Conservation (phyloP, 2,888 invertebrate species). For the Spodoptera littoralis region DNA sequence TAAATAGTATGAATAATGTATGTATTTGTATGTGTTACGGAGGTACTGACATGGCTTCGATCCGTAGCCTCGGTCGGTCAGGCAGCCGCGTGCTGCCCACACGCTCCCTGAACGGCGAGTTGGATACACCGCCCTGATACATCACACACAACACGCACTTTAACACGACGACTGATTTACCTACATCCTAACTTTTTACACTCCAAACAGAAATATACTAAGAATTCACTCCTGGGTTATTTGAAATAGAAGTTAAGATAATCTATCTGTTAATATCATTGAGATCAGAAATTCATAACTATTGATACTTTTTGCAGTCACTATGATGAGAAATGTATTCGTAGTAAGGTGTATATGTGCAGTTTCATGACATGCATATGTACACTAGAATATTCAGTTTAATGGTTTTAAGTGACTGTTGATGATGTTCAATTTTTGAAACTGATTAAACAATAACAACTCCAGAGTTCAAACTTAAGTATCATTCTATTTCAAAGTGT, state of each 20-base stretch:
- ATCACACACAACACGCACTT: constrained; percentile 78
- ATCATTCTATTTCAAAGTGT: constrained; percentile 41
- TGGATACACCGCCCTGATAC: constrained; percentile 89
- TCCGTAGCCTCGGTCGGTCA: constrained; percentile 97
- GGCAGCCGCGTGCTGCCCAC: constrained; percentile 96
- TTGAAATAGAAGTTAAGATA: neutral
- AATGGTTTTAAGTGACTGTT: no score
- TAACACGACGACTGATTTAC: constrained; percentile 60
- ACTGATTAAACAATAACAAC: neutral
- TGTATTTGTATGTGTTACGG: constrained; percentile 49
- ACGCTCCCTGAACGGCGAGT: constrained; percentile 96
- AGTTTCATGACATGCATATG: no score
- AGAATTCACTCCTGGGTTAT: neutral
- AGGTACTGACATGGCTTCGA: constrained; percentile 89
- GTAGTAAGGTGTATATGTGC: no score
- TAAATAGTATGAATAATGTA: constrained; percentile 25
- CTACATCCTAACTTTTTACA: constrained; percentile 38
- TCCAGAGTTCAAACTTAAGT: constrained; percentile 9
- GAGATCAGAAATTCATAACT: no score
- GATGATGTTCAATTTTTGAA: no score
- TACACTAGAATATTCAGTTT: no score
- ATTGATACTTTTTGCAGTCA: no score
- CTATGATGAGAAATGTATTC: no score
- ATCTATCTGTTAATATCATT: no score
- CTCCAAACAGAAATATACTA: constrained; percentile 38